Base-by-base conservation (phyloP, 2,888 invertebrate species). In the Eupithecia dodoneata region DNA sequence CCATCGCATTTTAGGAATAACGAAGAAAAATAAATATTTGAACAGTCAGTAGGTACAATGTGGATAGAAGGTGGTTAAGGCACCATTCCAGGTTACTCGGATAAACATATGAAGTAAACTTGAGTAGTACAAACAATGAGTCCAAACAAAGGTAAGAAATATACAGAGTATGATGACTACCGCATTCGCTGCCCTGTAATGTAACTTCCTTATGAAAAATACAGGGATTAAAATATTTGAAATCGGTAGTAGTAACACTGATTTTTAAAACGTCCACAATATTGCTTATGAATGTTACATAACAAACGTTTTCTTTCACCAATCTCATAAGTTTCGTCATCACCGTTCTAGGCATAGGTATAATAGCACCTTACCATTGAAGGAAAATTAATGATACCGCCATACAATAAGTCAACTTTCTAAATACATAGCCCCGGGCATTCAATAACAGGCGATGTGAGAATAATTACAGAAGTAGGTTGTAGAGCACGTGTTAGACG, bases 351-450 rank as follows among this genome's bases (percentile, higher is more conserved):
- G 13, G 47, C 73, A 75, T 73, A 66, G 52, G 52, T 59, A 42
- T 76, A 76, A 76, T 78, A 76, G 63, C 74, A 70, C 70, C 72
- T 72, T 76, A 67, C 76, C 69, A 76, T 74, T 59, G 74, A 76
- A 79, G 74, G 74, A 74, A 77, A 79, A 79, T 77, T 79, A 76
- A 79, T 79, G 79, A 75, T 75, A 47, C 74, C 73, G 71, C 55
- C 71, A 15, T 71, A 71, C 71, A 79, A 77, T 79, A 77, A 75
- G 73, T 77, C 75, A 79, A 79, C 79, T 79, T 79, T 79, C 79
- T 79, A 79, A 79, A 72, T 69, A 79, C 77, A 77, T 79, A 79
- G 77, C 77, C 75, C 55, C 71, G 73, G 76, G 67, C 77, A 75
- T 79, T 76, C 76, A 79, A 75, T 79, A 75, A 79, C 67, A 79